phyloP scores from a whole-genome alignment of 2,113 vertebrate genomes.

The Mus pahari region DNA sequence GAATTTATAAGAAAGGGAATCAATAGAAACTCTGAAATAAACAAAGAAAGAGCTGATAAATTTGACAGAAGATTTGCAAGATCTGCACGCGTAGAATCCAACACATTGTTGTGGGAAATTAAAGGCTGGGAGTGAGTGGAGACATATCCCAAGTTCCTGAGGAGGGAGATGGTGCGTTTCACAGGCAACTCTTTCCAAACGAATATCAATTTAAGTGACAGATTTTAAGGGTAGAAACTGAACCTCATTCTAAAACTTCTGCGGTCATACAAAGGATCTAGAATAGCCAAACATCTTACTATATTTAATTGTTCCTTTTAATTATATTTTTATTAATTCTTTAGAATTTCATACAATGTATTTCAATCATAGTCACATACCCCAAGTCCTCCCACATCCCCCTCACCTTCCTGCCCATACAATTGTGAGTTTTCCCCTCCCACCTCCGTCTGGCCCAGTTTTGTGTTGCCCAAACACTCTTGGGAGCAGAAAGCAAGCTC shows the following conservation, averaged over 20 bases:
- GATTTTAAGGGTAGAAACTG: slow-evolving; percentile 22
- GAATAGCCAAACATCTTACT: neutral
- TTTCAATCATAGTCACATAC: no score
- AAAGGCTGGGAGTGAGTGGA: slow-evolving; percentile 53
- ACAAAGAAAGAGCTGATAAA: neutral
- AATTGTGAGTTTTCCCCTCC: neutral
- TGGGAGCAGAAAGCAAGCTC: neutral
- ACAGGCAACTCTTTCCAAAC: slow-evolving; percentile 11
- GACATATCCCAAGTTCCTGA: neutral
- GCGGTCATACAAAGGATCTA: slow-evolving; percentile 42
- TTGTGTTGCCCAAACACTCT: neutral
- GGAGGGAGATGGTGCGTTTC: neutral
- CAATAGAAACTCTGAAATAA: slow-evolving; percentile 61
- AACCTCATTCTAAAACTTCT: slow-evolving; percentile 54
- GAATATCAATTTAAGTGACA: slow-evolving; percentile 38
- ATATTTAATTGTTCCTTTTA: neutral
- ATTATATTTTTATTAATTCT: neutral
- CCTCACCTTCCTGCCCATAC: neutral
- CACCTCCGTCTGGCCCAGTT: neutral
- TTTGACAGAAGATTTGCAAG: slow-evolving; percentile 55
- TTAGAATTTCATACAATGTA: neutral
- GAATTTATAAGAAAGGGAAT: slow-evolving; percentile 46
- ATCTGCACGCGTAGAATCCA: neutral
- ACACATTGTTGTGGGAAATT: slow-evolving; percentile 39
- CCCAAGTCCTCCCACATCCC: neutral